phyloP scores from a whole-genome alignment of 2,888 invertebrate species.

The Papilio elwesi region DNA sequence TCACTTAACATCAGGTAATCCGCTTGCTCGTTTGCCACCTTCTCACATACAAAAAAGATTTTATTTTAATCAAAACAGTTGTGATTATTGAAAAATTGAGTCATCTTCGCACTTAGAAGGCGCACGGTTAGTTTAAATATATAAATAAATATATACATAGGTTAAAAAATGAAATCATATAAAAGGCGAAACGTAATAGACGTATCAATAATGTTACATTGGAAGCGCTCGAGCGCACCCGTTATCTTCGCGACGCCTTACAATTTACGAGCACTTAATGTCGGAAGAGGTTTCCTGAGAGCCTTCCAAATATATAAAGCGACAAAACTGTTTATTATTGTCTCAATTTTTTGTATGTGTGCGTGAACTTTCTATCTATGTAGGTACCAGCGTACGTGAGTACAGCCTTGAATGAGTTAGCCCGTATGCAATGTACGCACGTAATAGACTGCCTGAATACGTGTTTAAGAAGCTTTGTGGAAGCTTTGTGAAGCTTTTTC shows the following conservation, averaged over 20 bases:
- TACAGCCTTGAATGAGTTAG: background rate
- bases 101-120: too few species aligned
- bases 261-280: constrained; percentile 52
- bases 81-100: too few species aligned
- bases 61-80: too few species aligned
- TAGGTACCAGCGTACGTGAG: background rate
- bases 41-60: too few species aligned
- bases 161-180: constrained; percentile 1
- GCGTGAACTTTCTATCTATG: background rate
- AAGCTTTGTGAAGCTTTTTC: too few species aligned
- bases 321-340: constrained; percentile 28
- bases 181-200: constrained; percentile 42
- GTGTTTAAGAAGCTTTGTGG: too few species aligned
- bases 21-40: too few species aligned
- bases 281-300: constrained; percentile 42
- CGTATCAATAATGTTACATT: constrained; percentile 45
- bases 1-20: too few species aligned
- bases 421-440: too few species aligned
- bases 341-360: background rate
- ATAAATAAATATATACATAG: background rate
- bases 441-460: too few species aligned
- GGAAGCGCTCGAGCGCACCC: constrained; percentile 46
- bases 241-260: constrained; percentile 45
- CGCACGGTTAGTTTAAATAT: too few species aligned
- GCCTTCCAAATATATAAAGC: constrained; percentile 13